Base-by-base conservation (phyloP, 53 echinoderm and acorn worm genomes). In the Echinometra lucunter region DNA sequence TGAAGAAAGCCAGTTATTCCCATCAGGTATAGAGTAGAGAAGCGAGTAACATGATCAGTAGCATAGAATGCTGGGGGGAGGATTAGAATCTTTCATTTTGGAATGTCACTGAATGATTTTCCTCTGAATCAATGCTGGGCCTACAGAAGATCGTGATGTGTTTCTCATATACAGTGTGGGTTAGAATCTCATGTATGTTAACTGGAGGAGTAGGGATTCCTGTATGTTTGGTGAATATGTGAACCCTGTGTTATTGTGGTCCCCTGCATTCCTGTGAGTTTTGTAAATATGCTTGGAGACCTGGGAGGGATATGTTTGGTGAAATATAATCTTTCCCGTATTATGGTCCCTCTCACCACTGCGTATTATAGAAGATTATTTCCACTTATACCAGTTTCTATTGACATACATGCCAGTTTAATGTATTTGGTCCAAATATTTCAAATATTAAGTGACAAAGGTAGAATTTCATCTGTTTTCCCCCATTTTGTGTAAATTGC, bases 31-130 rank as follows among this genome's bases (percentile, higher is more conserved):
- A 74, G 78, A 37, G 35, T 15, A n/a, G n/a, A n/a, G n/a, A n/a
- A n/a, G n/a, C n/a, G n/a, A n/a, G n/a, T n/a, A n/a, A 40, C 49
- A 58, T 89, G 89, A 89, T 89, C 89, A 89, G 58, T 60, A 8
- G 37, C 1, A 1, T 58, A 60, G 89, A 89, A 57, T 89, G 89
- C 89, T 35, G 37, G 3, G n/a, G 15, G 58, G 89, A 89, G 58
- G 89, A 40, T 89, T 25, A 44, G 45, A 49, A 45, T 12, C 47
- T 85, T 28, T 49, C 85, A 45, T 11, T 58, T 67, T 66, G 91
- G 91, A 66, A 91, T 91, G 66, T 45, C 69, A 45, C 19, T 90
- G 90, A 90, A 66, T 91, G 69, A 69, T 91, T 91, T 91, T 44
- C 72, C 91, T 91, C 70, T 69, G 91, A 91, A 66, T 91, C 91